These are phyloP conservation scores for Coelopa pilipes DNA, from an alignment of 2,888 invertebrate genomes.

Conservation along the genomic window DNA sequence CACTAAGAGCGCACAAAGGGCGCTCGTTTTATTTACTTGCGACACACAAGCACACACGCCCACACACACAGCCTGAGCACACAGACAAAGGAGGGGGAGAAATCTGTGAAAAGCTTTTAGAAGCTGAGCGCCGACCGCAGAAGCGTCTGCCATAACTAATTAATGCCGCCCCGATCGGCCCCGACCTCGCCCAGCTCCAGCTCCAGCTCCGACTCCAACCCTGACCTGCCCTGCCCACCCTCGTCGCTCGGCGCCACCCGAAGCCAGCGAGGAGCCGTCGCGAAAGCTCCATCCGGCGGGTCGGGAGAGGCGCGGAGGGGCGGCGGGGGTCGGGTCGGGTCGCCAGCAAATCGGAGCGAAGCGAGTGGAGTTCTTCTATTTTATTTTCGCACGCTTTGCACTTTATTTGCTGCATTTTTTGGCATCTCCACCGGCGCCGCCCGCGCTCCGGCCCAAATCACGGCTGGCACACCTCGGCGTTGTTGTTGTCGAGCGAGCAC, in stretches of 20 bases:
- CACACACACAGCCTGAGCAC: slow-evolving; percentile 1
- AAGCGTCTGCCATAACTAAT: slow-evolving; percentile 66
- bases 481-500: slow-evolving; percentile 49
- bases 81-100: slow-evolving; percentile 23
- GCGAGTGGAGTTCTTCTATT: slow-evolving; percentile 61
- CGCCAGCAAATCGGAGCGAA: slow-evolving; percentile 63
- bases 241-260: neutral
- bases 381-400: slow-evolving; percentile 51
- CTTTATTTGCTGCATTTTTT: slow-evolving; percentile 58
- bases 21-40: slow-evolving; percentile 35
- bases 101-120: slow-evolving; percentile 64
- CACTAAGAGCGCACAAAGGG: slow-evolving; percentile 27
- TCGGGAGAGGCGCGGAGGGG: neutral
- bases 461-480: slow-evolving; percentile 24
- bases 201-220: neutral
- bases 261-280: neutral
- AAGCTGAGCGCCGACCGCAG: slow-evolving; percentile 60
- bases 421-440: slow-evolving; percentile 38
- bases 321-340: neutral
- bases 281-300: neutral
- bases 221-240: neutral
- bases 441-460: slow-evolving; percentile 20
- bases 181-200: neutral
- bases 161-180: slow-evolving; percentile 53
- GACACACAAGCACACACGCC: too few species aligned